phyloP scores from a whole-genome alignment of 2,888 invertebrate species.

The Eupithecia exiguata region DNA sequence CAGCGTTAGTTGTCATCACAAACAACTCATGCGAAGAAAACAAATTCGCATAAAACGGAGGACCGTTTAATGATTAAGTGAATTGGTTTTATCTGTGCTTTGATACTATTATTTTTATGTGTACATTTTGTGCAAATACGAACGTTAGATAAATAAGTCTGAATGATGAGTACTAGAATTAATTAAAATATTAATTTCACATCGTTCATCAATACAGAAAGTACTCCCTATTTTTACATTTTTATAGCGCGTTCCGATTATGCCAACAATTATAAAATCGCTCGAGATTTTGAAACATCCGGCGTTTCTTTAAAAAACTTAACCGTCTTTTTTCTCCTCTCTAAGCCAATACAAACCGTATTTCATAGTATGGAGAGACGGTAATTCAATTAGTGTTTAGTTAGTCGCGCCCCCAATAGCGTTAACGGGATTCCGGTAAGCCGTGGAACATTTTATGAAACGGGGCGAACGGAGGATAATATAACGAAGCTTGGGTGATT shows the following conservation, averaged over 20 bases:
- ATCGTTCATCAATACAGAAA: neutral
- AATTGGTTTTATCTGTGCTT: neutral
- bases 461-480: constrained; percentile 31
- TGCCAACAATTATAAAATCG: neutral
- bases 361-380: constrained; percentile 51
- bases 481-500: constrained; percentile 20
- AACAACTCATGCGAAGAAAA: too few species aligned
- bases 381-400: constrained; percentile 74
- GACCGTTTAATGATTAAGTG: neutral
- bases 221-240: too few species aligned
- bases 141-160: too few species aligned
- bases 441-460: constrained; percentile 45
- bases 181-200: too few species aligned
- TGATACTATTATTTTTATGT: neutral
- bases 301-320: neutral
- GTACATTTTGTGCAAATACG: too few species aligned
- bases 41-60: too few species aligned
- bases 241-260: neutral
- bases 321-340: constrained; percentile 15
- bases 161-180: too few species aligned
- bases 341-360: constrained; percentile 49
- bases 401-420: constrained; percentile 69
- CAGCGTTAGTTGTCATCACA: too few species aligned
- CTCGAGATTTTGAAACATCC: neutral
- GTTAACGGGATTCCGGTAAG: constrained; percentile 65